phyloP scores from a whole-genome alignment of 64 coral and sea anemone genomes.

The Cladopsammia gracilis region DNA sequence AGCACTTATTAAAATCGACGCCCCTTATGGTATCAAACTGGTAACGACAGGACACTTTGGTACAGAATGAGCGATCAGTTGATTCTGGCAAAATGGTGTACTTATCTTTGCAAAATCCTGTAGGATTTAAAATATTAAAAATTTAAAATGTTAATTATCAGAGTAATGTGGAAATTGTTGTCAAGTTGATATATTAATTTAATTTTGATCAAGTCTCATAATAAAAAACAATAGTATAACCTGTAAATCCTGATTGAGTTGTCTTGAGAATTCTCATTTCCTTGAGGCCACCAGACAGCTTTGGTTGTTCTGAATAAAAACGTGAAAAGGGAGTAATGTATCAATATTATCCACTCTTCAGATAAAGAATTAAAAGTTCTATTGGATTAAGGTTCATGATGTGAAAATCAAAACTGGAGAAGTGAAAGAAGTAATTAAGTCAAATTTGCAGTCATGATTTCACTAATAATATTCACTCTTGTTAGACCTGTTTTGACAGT shows the following conservation, averaged over 20 bases:
- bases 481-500: too few species aligned
- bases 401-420: too few species aligned
- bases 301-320: conserved; percentile 63
- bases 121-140: background rate
- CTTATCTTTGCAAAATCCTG: conserved; percentile 92
- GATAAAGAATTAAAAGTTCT: background rate
- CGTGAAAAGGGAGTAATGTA: background rate
- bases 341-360: background rate
- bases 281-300: conserved; percentile 82
- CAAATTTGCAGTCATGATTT: too few species aligned
- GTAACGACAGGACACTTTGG: conserved; percentile 83
- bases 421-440: too few species aligned
- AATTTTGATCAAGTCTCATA: background rate
- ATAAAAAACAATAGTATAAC: background rate
- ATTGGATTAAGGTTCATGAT: too few species aligned
- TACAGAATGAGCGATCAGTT: conserved; percentile 87
- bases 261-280: conserved; percentile 88
- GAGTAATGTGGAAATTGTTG: too few species aligned
- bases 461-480: too few species aligned
- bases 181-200: too few species aligned
- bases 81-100: conserved; percentile 82
- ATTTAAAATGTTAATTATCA: too few species aligned
- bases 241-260: conserved; percentile 88
- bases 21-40: conserved; percentile 78
- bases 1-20: conserved; percentile 70